Evolutionary conservation across 2,113 vertebrate species (phyloP).

Genomic region (Condylura cristata): DNA sequence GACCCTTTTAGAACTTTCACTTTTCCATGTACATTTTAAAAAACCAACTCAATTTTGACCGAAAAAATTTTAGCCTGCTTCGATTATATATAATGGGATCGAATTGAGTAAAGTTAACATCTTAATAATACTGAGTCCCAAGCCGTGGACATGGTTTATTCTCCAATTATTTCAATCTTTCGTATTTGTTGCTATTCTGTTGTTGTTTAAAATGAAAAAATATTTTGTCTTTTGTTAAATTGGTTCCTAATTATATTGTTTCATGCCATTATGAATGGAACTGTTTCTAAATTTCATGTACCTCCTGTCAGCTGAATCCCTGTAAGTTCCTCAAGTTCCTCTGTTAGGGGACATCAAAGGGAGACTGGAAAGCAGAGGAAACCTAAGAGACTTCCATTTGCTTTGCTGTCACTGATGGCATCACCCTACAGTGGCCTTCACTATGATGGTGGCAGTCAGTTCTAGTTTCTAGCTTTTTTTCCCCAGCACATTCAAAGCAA

Average conservation of each 20-base stretch:
- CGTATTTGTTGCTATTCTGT: not conserved
- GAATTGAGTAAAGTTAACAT: not conserved
- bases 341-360: not conserved
- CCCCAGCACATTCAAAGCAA: not conserved
- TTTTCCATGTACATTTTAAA: not conserved
- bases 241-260: not conserved
- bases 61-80: not conserved
- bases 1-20: conserved; percentile 1
- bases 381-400: no score
- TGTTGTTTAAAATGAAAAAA: not conserved
- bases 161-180: not conserved
- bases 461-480: not conserved
- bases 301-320: not conserved
- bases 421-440: not conserved
- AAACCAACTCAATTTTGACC: conserved; percentile 1
- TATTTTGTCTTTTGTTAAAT: not conserved
- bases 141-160: not conserved
- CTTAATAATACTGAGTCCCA: not conserved
- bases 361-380: not conserved
- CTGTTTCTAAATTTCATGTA: conserved; percentile 9
- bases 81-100: not conserved
- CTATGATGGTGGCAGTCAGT: not conserved
- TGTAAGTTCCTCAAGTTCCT: not conserved
- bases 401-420: not conserved
- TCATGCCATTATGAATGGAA: not conserved